Evolutionary conservation across 2,888 invertebrate genomes (phyloP).

Genomic region (Steromphala cineraria): DNA sequence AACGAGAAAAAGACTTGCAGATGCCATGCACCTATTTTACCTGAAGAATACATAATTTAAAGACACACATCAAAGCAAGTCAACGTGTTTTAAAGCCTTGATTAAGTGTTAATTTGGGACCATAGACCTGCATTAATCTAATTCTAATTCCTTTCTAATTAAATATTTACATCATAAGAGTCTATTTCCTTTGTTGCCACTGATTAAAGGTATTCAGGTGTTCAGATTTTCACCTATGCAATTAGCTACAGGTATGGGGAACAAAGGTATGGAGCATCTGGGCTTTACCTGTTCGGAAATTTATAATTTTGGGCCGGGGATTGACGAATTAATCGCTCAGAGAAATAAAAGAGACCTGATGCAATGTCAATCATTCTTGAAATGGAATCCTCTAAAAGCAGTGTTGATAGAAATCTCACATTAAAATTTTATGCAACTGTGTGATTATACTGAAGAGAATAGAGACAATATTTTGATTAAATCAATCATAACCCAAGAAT

Average conservation of each 20-base stretch:
- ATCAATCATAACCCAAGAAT: too few relatives aligned
- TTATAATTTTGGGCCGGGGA: not conserved
- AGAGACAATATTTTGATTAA: too few relatives aligned
- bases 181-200: constrained; percentile 17
- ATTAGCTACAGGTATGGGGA: not conserved
- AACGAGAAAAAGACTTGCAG: not conserved
- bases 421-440: too few relatives aligned
- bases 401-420: too few relatives aligned
- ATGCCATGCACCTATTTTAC: not conserved
- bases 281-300: not conserved
- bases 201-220: constrained; percentile 18
- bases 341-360: too few relatives aligned
- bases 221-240: constrained; percentile 16
- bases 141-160: constrained; percentile 15
- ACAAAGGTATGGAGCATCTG: not conserved
- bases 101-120: constrained; percentile 19
- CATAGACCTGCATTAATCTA: constrained; percentile 10
- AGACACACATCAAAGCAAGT: constrained; percentile 8
- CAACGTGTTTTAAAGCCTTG: constrained; percentile 17
- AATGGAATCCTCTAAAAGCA: too few relatives aligned
- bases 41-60: not conserved
- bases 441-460: too few relatives aligned
- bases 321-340: too few relatives aligned
- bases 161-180: constrained; percentile 18
- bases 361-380: too few relatives aligned